phyloP scores from a whole-genome alignment of 2,888 invertebrate species.

The Xestia xanthographa region DNA sequence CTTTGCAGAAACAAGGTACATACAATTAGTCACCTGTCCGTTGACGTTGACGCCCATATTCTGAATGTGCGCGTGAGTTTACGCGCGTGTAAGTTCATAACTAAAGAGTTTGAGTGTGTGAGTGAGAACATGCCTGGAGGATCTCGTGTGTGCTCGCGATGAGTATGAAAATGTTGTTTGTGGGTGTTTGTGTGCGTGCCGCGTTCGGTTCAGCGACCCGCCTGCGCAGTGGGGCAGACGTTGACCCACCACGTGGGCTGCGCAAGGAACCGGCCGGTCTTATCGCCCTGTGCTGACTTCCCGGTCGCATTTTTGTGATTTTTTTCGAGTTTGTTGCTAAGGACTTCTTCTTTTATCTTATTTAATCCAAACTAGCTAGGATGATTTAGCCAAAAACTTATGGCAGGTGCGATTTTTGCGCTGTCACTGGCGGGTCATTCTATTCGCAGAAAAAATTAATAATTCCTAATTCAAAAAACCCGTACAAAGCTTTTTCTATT shows the following conservation, averaged over 20 bases:
- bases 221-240: slow-evolving; percentile 87
- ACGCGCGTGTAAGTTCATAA: slow-evolving; percentile 46
- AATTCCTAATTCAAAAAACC: slow-evolving; percentile 15
- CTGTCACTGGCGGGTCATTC: not conserved
- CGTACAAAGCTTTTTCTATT: not conserved
- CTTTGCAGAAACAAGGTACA: slow-evolving; percentile 66
- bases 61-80: slow-evolving; percentile 66
- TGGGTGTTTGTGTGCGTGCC: slow-evolving; percentile 64
- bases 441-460: not conserved
- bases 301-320: slow-evolving; percentile 73
- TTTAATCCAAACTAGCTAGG: not conserved
- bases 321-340: slow-evolving; percentile 42
- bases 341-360: not conserved
- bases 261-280: slow-evolving; percentile 74
- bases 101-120: slow-evolving; percentile 45
- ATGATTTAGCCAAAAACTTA: not conserved
- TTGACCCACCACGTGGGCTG: slow-evolving; percentile 89
- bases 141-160: slow-evolving; percentile 60
- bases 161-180: slow-evolving; percentile 52
- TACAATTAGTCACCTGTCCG: slow-evolving; percentile 83
- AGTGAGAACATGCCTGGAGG: slow-evolving; percentile 36
- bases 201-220: slow-evolving; percentile 83
- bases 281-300: slow-evolving; percentile 76
- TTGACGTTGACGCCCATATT: slow-evolving; percentile 62
- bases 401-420: not conserved